Conservation (phyloP, 2,888 invertebrate genomes). For the Drosophila ezoana region DNA sequence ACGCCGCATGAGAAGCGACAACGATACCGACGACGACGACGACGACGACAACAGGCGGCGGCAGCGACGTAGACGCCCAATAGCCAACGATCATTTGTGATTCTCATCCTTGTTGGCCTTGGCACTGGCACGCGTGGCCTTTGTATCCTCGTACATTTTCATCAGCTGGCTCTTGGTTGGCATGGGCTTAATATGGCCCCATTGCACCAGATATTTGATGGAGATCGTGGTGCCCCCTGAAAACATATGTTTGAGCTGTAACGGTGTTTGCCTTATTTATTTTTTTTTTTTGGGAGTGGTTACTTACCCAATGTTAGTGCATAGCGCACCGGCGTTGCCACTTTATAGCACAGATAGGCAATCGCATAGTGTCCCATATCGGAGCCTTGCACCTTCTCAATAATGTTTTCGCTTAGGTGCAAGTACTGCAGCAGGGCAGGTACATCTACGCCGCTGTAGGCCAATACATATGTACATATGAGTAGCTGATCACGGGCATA, state of each 20-base stretch:
- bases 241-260: conserved; percentile 2
- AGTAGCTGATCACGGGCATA: not conserved
- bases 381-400: conserved; percentile 91
- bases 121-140: conserved; percentile 77
- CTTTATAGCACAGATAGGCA: conserved; percentile 96
- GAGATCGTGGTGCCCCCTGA: conserved; percentile 93
- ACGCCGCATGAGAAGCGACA: conserved; percentile 29
- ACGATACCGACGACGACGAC: conserved; percentile 2
- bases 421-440: conserved; percentile 90
- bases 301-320: conserved; percentile 94
- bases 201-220: conserved; percentile 91
- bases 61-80: conserved; percentile 22
- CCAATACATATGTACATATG: not conserved
- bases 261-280: not conserved
- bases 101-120: conserved; percentile 64
- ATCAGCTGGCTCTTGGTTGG: conserved; percentile 89
- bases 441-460: conserved; percentile 95
- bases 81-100: conserved; percentile 59
- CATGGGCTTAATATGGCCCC: conserved; percentile 94
- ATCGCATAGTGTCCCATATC: conserved; percentile 95
- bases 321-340: conserved; percentile 95
- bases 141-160: conserved; percentile 87
- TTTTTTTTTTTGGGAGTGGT: not conserved
- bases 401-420: conserved; percentile 91
- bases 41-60: conserved; percentile 33